These are phyloP conservation scores for Lagenorhynchus albirostris DNA, from an alignment of 2,113 vertebrate genomes.

Conservation along the genomic window DNA sequence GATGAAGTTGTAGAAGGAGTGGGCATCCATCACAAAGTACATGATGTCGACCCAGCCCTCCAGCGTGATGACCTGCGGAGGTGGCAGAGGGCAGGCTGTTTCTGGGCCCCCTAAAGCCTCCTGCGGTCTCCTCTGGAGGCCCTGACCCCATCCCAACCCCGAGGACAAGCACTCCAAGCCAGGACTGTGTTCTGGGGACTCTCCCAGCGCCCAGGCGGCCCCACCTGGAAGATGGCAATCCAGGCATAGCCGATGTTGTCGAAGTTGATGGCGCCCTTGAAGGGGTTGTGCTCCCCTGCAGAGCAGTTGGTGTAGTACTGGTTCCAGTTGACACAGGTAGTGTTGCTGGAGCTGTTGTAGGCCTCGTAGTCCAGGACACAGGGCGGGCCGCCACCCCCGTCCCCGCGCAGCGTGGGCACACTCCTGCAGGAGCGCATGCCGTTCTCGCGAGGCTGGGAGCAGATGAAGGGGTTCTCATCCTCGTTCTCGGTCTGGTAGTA, in stretches of 20 bases:
- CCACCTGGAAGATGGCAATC: conserved; percentile 99
- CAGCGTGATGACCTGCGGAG: conserved; percentile 94
- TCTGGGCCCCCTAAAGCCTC: not conserved
- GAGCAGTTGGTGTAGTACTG: conserved; percentile 98
- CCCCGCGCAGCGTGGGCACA: conserved; percentile 88
- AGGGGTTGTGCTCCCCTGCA: conserved; percentile 92
- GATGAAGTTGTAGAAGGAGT: conserved; percentile 99
- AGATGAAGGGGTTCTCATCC: conserved; percentile 98
- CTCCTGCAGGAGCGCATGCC: conserved; percentile 94
- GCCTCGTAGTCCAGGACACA: conserved; percentile 90
- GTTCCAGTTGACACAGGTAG: conserved; percentile 98
- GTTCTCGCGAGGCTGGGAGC: conserved; percentile 92
- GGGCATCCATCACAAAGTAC: conserved; percentile 99
- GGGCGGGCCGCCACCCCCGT: conserved; percentile 82
- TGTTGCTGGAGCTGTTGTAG: conserved; percentile 96
- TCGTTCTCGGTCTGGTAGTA: conserved; percentile 98
- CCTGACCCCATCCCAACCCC: not conserved
- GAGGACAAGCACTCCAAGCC: not conserved
- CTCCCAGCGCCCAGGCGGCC: not conserved
- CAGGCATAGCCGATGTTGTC: conserved; percentile 99
- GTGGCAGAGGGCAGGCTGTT: conserved; percentile 27
- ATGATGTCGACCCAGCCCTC: conserved; percentile 99
- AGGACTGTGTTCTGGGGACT: not conserved
- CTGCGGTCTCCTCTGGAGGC: not conserved
- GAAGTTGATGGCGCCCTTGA: conserved; percentile 98